A percentile compares a stretch with the other conserved stretches of the same genome.
phyloP scores from a whole-genome alignment of 2,888 invertebrate genomes.

The Amblyjoppa proteus region DNA sequence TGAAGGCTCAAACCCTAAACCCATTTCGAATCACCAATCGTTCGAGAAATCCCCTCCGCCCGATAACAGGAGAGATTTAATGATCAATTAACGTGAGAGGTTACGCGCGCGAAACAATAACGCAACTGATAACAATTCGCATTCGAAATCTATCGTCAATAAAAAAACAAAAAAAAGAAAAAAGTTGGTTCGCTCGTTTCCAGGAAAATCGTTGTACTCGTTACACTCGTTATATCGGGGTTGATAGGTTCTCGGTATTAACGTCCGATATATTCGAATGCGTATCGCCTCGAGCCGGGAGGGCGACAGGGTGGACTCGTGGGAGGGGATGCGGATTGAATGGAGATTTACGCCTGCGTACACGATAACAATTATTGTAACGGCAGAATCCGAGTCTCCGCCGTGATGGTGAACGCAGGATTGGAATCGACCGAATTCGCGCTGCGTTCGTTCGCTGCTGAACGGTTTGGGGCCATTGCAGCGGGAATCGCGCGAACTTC shows the following conservation, averaged over 20 bases:
- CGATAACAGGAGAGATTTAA: neutral
- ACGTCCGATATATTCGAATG: constrained; percentile 29
- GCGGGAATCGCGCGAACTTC: constrained; percentile 45
- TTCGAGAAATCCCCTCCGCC: neutral
- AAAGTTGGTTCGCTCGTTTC: constrained; percentile 1
- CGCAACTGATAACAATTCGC: neutral
- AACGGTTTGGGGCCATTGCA: constrained; percentile 16
- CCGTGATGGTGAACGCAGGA: neutral
- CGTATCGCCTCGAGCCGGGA: neutral
- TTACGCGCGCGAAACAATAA: neutral
- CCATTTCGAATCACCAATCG: neutral
- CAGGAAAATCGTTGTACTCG: neutral
- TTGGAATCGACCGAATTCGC: constrained; percentile 52
- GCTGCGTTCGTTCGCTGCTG: constrained; percentile 34
- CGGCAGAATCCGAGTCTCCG: constrained; percentile 30
- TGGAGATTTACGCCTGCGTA: constrained; percentile 46
- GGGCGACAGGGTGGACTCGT: neutral
- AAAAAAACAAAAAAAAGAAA: constrained; percentile 8
- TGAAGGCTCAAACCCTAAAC: neutral
- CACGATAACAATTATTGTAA: constrained; percentile 58
- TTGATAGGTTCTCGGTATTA: constrained; percentile 28
- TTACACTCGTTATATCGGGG: constrained; percentile 17
- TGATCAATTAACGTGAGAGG: constrained; percentile 2
- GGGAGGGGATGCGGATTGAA: neutral
- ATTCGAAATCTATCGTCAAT: neutral